phyloP scores from a whole-genome alignment of 2,797 vertebrate species.

The Microcaecilia unicolor region DNA sequence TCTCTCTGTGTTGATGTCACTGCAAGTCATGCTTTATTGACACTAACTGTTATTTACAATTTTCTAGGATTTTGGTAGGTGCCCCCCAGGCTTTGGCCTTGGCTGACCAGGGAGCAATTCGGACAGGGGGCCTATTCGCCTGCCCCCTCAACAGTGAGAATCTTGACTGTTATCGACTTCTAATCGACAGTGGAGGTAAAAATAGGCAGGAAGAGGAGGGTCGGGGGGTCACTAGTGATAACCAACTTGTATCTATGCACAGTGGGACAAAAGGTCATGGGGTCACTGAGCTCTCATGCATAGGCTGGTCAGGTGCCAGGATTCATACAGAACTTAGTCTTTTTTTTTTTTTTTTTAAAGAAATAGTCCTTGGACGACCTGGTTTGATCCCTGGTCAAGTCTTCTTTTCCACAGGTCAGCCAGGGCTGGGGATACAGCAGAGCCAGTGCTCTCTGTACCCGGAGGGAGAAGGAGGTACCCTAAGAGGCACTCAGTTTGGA shows the following conservation, averaged over 20 bases:
- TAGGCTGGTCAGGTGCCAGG: no score
- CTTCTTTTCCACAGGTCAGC: no score
- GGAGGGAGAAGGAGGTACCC: no score
- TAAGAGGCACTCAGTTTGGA: no score
- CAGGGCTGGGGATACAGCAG: no score
- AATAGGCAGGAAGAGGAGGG: neutral
- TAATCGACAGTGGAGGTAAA: conserved; percentile 77
- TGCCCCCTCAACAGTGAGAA: conserved; percentile 77
- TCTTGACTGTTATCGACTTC: conserved; percentile 75
- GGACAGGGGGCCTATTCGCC: conserved; percentile 79
- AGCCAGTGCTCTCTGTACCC: no score
- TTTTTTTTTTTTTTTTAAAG: no score
- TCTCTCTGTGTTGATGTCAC: no score
- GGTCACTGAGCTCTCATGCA: neutral
- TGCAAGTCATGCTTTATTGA: no score
- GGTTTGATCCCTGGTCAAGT: no score
- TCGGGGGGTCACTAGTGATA: neutral
- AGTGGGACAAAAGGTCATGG: neutral
- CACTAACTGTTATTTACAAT: neutral
- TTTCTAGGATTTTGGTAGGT: conserved; percentile 77
- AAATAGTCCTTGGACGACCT: no score
- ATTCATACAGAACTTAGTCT: no score
- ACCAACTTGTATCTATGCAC: neutral
- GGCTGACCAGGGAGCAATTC: conserved; percentile 57
- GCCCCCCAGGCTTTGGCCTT: conserved; percentile 74